A percentile compares a stretch with the other conserved stretches of the same genome.
phyloP scores from a whole-genome alignment of 2,888 invertebrate species.

The Cryptosula pallasiana region DNA sequence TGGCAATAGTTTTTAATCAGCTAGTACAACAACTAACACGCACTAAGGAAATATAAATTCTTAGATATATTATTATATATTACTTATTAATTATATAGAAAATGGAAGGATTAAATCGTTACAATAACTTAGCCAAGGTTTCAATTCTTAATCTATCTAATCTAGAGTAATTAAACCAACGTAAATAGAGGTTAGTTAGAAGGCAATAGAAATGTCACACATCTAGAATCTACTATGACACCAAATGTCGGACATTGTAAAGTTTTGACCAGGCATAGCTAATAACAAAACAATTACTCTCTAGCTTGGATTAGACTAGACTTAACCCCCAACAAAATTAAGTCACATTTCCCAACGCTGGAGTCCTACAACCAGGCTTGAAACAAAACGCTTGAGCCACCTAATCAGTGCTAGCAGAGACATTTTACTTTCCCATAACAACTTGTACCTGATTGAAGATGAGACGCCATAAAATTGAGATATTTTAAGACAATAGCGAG shows the following conservation, averaged over 20 bases:
- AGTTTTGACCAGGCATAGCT: not conserved
- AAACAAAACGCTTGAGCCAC: too few relatives aligned
- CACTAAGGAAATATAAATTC: not conserved
- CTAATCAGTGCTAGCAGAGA: too few relatives aligned
- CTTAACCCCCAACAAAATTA: too few relatives aligned
- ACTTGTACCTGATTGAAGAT: too few relatives aligned
- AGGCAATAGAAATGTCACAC: too few relatives aligned
- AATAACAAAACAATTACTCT: constrained; percentile 6
- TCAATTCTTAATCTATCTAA: not conserved
- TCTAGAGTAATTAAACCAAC: not conserved
- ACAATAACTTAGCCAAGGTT: not conserved
- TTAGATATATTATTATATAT: not conserved
- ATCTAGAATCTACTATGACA: not conserved
- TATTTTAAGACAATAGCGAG: constrained; percentile 18
- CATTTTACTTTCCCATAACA: too few relatives aligned
- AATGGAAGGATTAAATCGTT: not conserved
- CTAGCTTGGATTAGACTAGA: not conserved
- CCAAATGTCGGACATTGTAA: constrained; percentile 5
- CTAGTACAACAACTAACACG: too few relatives aligned
- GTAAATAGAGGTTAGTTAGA: not conserved
- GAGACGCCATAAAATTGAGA: not conserved
- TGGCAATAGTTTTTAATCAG: too few relatives aligned
- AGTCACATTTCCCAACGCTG: too few relatives aligned
- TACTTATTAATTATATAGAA: not conserved
- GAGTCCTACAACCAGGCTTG: too few relatives aligned